phyloP scores from a whole-genome alignment of 2,113 vertebrate species.

The Orthonyx spaldingii region DNA sequence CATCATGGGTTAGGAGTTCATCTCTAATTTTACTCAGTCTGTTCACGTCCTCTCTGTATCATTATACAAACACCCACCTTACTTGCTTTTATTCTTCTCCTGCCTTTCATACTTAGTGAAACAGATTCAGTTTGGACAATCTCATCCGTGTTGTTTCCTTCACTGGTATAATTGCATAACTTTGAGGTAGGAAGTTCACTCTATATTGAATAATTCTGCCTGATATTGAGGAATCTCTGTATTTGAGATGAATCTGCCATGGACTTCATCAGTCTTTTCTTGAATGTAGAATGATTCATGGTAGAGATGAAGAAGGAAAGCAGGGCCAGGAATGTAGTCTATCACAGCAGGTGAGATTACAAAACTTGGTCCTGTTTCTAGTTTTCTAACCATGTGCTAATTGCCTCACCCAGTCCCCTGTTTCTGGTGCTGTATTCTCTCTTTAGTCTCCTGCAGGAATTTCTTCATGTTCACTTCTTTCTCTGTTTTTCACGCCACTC shows the following conservation, averaged over 20 bases:
- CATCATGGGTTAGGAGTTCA: not conserved
- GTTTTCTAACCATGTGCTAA: not conserved
- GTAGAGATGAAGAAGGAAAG: not conserved
- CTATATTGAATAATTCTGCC: not conserved
- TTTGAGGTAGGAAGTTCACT: not conserved
- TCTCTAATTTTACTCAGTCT: not conserved
- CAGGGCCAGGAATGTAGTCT: not conserved
- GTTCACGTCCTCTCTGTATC: not conserved
- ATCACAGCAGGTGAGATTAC: not conserved
- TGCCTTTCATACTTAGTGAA: not conserved
- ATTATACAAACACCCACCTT: not conserved
- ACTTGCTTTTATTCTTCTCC: not conserved
- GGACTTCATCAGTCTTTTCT: not conserved
- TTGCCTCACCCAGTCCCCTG: not conserved
- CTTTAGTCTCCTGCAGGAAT: not conserved
- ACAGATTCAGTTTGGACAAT: not conserved
- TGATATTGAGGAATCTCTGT: not conserved
- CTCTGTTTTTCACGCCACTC: not conserved
- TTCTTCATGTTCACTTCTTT: not conserved
- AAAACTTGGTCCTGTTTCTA: not conserved
- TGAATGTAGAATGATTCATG: not conserved
- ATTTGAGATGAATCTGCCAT: not conserved
- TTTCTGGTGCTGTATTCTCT: not conserved
- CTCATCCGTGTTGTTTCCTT: not conserved
- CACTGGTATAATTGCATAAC: not conserved